Conservation (phyloP, 2,888 invertebrate species). For the Drosophila sordidula region DNA sequence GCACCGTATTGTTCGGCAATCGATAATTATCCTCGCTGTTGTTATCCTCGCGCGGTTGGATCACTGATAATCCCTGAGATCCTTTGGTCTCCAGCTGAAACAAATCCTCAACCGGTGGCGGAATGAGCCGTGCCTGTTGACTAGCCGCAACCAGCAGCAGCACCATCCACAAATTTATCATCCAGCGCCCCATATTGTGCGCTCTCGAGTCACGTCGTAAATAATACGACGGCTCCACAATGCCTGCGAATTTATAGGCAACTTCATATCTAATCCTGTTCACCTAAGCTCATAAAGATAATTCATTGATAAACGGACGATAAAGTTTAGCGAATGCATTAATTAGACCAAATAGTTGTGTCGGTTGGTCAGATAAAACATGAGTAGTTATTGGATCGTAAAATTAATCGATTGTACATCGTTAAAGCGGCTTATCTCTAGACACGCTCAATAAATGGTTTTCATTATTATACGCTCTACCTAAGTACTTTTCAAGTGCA, state of each 20-base stretch:
- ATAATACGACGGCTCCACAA: slow-evolving; percentile 16
- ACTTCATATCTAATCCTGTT: slow-evolving; percentile 45
- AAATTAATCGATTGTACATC: slow-evolving; percentile 14
- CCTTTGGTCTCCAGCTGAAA: slow-evolving; percentile 59
- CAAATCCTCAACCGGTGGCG: slow-evolving; percentile 21
- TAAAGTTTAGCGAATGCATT: slow-evolving; percentile 21
- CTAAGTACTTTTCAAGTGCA: slow-evolving; percentile 6
- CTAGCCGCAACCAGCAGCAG: slow-evolving; percentile 35
- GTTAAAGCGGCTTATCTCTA: slow-evolving; percentile 31
- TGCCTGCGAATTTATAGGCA: slow-evolving; percentile 49
- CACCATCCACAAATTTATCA: slow-evolving; percentile 30
- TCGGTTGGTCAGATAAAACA: background rate
- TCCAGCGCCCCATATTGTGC: slow-evolving; percentile 53
- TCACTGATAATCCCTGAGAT: slow-evolving; percentile 8
- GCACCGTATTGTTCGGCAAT: slow-evolving; percentile 86
- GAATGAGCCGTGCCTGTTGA: slow-evolving; percentile 49
- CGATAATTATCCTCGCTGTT: slow-evolving; percentile 82
- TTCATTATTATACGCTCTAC: slow-evolving; percentile 3
- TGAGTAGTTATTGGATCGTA: slow-evolving; percentile 6
- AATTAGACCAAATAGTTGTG: slow-evolving; percentile 13
- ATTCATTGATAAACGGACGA: slow-evolving; percentile 28
- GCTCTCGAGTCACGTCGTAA: slow-evolving; percentile 11
- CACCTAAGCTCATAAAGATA: slow-evolving; percentile 51
- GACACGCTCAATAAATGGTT: slow-evolving; percentile 32
- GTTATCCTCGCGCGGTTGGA: slow-evolving; percentile 46